Conservation (phyloP, 2,113 vertebrate species). For the Daboia siamensis region DNA sequence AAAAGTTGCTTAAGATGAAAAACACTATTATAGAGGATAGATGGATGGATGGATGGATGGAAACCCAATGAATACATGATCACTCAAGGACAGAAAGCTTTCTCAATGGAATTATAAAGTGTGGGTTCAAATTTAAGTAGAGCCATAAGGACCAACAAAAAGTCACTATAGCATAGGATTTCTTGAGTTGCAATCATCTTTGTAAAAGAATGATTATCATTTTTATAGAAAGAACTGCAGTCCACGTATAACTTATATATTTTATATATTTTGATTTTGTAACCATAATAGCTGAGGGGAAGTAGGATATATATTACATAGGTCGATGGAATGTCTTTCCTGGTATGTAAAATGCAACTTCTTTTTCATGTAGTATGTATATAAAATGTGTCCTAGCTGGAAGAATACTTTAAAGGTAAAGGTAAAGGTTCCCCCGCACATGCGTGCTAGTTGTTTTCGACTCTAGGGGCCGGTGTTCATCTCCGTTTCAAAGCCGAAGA, state of each 20-base stretch:
- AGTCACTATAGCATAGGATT: background rate
- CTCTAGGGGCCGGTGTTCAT: too few species aligned
- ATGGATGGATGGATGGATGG: background rate
- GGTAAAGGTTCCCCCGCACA: too few species aligned
- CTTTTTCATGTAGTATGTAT: background rate
- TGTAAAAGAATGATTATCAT: background rate
- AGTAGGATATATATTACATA: background rate
- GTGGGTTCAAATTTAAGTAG: background rate
- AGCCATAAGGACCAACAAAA: background rate
- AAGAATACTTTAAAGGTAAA: too few species aligned
- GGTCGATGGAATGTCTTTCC: background rate
- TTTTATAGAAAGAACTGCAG: background rate
- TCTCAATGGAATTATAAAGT: background rate
- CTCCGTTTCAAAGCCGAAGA: too few species aligned
- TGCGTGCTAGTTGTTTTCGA: too few species aligned
- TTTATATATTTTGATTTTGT: background rate
- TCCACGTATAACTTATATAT: background rate
- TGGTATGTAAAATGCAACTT: background rate
- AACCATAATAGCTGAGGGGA: background rate
- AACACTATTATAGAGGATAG: background rate
- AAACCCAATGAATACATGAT: background rate
- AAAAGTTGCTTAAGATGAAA: background rate
- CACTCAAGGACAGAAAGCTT: background rate
- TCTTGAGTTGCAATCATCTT: background rate
- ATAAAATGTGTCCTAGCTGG: background rate